These are phyloP conservation scores for Hyla sarda DNA, from an alignment of 2,113 vertebrate genomes.

Conservation along the genomic window DNA sequence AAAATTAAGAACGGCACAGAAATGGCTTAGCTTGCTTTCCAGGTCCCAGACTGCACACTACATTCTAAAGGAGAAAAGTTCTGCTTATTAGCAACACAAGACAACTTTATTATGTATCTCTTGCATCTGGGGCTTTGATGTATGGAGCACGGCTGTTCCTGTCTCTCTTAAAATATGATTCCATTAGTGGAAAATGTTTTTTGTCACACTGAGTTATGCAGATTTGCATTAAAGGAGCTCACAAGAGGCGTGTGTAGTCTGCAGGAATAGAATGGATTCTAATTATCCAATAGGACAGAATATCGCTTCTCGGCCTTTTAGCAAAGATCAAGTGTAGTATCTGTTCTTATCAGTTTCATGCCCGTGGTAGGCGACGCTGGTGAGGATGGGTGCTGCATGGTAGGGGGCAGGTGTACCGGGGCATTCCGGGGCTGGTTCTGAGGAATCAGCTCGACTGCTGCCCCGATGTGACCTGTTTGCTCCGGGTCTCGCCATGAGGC, in stretches of 20 bases:
- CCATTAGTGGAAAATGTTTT: conserved; percentile 26
- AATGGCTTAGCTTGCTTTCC: not conserved
- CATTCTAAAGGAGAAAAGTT: not conserved
- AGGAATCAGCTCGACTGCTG: no score
- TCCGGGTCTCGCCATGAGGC: no score
- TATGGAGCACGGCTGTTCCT: conserved; percentile 27
- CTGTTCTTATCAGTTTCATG: no score
- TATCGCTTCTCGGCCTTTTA: no score
- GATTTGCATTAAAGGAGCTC: conserved; percentile 10
- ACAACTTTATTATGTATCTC: conserved; percentile 35
- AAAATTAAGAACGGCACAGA: not conserved
- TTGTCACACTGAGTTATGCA: conserved; percentile 42
- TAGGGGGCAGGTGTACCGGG: no score
- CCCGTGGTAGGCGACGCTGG: no score
- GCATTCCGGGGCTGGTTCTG: no score
- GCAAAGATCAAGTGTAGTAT: no score
- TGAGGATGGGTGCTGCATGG: no score
- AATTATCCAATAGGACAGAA: conserved; percentile 29
- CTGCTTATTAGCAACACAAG: conserved; percentile 32
- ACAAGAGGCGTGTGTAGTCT: not conserved
- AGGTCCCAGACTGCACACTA: not conserved
- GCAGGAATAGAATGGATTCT: conserved; percentile 11
- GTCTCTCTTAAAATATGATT: conserved; percentile 20
- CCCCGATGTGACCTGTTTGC: no score
- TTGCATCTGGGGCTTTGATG: conserved; percentile 24